Evolutionary conservation across 2,113 vertebrate genomes (phyloP), one percentile per base, ranked within the genome.

Genomic region (Pseudorhombus dupliciocellatus): DNA sequence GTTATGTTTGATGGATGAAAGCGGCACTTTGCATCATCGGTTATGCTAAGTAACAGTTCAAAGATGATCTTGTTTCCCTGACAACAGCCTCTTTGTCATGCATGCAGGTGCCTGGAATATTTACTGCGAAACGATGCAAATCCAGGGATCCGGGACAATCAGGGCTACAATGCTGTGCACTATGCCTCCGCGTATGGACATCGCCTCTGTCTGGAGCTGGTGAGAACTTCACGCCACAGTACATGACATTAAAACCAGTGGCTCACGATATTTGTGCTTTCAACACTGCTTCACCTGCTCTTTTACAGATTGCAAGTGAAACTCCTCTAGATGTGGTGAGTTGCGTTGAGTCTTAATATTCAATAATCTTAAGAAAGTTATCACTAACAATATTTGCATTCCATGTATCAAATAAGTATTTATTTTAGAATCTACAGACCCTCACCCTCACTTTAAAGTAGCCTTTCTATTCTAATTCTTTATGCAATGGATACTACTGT

Each of bases 321-420:
- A 98, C 97, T 0, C 97, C 98, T 60, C 91, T 99, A 84, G 98
- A 98, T 94, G 98, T 98, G 94, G 98, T 99, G 93, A 96, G 97
- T 97, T 59, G 3, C 34, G 25, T 55, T 37, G 34, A 37, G 34
- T 37, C 34, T 37, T 11, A 11, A 37, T 11, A 37, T 37, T 37
- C 11, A 10, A 37, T 37, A 12, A 37, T 37, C 2, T 9, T 37
- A 37, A 11, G 10, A 37, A 37, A 12, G 34, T 37, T 37, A 37
- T 11, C 10, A 37, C 34, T 11, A 10, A 37, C 34, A 37, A 11
- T 37, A 37, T 37, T 12, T 2, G 10, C 34, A 12, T 37, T 37
- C 10, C 34, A 37, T 37, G 31, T 34, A 34, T 34, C 31, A 34
- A 34, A 34, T 34, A 34, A 9, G 26, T 2, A 34, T 34, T 34